phyloP scores from a whole-genome alignment of 2,797 vertebrate species.

The Steatocranus sp. region DNA sequence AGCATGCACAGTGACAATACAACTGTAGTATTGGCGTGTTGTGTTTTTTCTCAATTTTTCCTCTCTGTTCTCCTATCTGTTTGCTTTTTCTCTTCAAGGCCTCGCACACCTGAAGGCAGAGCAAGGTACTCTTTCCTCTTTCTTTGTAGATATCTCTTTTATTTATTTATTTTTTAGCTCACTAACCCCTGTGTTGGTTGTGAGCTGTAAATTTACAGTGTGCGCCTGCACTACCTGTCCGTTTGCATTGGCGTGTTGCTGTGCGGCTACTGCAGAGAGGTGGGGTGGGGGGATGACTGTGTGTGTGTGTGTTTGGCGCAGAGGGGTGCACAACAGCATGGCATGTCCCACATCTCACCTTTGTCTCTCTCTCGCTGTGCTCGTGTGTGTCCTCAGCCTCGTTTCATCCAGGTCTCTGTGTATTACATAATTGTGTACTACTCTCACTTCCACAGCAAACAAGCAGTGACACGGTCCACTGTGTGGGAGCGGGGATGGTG shows the following conservation, averaged over 20 bases:
- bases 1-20: conserved; percentile 80
- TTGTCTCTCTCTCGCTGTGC: neutral
- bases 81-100: conserved; percentile 79
- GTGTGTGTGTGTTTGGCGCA: neutral
- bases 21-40: conserved; percentile 69
- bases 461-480: conserved; percentile 43
- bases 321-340: conserved; percentile 26
- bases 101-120: conserved; percentile 95
- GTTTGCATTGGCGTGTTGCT: conserved; percentile 52
- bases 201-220: conserved; percentile 22
- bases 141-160: neutral
- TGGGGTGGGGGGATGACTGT: neutral
- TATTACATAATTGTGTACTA: conserved; percentile 57
- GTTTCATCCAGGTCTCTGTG: conserved; percentile 44
- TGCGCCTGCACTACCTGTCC: conserved; percentile 49
- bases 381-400: conserved; percentile 36
- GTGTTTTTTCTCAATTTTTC: conserved; percentile 53
- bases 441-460: conserved; percentile 48
- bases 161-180: neutral
- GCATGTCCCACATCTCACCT: conserved; percentile 50
- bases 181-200: conserved; percentile 27
- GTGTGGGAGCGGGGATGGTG: neutral
- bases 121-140: conserved; percentile 86
- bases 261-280: conserved; percentile 33
- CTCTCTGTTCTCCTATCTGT: conserved; percentile 55